Percentiles rank a stretch among this genome's conserved stretches.
Conservation (phyloP, 2,113 vertebrate species). For the Pipa parva region DNA sequence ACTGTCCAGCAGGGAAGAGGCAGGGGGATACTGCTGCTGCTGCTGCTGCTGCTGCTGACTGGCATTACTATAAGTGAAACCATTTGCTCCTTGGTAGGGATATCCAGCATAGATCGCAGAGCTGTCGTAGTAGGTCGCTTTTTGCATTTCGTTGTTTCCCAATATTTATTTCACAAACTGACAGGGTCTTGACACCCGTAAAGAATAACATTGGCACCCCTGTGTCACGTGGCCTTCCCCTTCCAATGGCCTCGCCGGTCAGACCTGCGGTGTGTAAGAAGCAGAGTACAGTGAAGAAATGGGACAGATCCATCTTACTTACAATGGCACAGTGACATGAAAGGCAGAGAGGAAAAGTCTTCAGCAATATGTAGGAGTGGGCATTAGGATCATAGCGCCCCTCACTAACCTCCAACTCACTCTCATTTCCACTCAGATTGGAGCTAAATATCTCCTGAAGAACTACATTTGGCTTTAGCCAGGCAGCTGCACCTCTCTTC, state of each 20-base stretch:
- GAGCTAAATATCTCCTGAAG: conserved; percentile 62
- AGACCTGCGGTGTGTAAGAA: conserved; percentile 91
- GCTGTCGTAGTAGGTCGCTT: conserved; percentile 98
- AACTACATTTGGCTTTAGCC: conserved; percentile 45
- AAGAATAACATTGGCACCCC: conserved; percentile 99
- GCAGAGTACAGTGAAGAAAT: conserved; percentile 90
- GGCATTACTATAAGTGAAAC: conserved; percentile 95
- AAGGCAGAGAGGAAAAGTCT: conserved; percentile 94
- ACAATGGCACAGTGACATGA: conserved; percentile 97
- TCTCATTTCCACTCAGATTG: conserved; percentile 45
- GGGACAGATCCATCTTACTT: conserved; percentile 99
- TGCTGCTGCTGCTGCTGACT: conserved; percentile 96
- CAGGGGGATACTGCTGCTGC: conserved; percentile 88
- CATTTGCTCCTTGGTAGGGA: conserved; percentile 97
- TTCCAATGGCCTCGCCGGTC: conserved; percentile 92
- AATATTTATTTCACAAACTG: conserved; percentile 98
- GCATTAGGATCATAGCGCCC: conserved; percentile 43
- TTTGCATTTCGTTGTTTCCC: conserved; percentile 99
- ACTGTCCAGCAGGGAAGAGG: conserved; percentile 84
- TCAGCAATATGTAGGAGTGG: conserved; percentile 84
- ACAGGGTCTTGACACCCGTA: conserved; percentile 98
- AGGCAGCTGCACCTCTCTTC: background rate
- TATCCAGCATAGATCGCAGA: conserved; percentile 98
- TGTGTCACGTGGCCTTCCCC: conserved; percentile 94
- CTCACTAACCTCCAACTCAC: conserved; percentile 26